These are phyloP conservation scores for Leptosomus discolor DNA, from an alignment of 2,113 vertebrate genomes.

Conservation along the genomic window DNA sequence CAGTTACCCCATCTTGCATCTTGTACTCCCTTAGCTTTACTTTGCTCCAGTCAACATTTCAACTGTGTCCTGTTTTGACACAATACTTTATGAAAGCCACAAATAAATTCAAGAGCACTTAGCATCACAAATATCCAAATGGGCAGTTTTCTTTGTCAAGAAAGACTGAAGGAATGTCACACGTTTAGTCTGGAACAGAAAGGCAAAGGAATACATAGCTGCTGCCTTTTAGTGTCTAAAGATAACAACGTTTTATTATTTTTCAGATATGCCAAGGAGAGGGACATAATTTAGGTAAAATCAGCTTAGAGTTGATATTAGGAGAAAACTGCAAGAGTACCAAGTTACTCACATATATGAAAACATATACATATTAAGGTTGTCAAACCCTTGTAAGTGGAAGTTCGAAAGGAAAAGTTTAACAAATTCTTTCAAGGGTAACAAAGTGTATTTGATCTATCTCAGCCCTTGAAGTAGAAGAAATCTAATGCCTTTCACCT, in stretches of 20 bases:
- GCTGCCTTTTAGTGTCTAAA: background rate
- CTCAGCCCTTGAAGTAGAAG: background rate
- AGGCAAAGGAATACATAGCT: background rate
- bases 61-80: background rate
- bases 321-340: background rate
- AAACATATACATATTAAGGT: background rate
- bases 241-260: background rate
- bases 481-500: background rate
- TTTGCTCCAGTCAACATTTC: background rate
- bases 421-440: background rate
- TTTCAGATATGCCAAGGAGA: background rate
- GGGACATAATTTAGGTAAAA: background rate
- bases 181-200: background rate
- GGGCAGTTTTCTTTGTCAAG: background rate
- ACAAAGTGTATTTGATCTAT: background rate
- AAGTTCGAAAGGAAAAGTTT: background rate
- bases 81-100: background rate
- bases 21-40: background rate
- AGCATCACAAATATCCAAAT: background rate
- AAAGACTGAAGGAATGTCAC: background rate
- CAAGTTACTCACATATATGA: background rate
- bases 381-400: background rate
- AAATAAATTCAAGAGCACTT: background rate
- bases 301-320: background rate
- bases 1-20: background rate